These are phyloP conservation scores for Polydesmus complanatus DNA, from an alignment of 2,888 invertebrate genomes.

Conservation along the genomic window DNA sequence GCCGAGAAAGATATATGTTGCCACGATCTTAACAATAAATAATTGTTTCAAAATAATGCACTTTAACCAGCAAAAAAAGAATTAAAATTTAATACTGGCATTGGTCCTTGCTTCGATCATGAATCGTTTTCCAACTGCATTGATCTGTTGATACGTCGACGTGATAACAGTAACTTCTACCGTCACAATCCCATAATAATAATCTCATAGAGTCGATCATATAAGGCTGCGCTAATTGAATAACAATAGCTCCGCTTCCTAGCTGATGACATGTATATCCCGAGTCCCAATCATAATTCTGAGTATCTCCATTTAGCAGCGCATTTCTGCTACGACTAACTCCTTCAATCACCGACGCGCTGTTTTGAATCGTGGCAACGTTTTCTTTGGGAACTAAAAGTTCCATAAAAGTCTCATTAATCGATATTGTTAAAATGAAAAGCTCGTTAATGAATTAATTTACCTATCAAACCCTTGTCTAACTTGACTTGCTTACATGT, in stretches of 20 bases:
- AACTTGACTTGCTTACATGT: conserved; percentile 60
- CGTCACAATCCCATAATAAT: conserved; percentile 94
- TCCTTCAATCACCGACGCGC: conserved; percentile 91
- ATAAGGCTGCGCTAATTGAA: conserved; percentile 93
- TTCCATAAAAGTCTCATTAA: not conserved
- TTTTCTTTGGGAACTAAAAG: conserved; percentile 60
- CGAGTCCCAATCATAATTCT: conserved; percentile 95
- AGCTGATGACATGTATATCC: conserved; percentile 96
- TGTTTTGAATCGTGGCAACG: conserved; percentile 77
- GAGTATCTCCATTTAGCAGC: conserved; percentile 84
- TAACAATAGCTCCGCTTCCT: conserved; percentile 83
- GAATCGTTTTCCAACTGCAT: conserved; percentile 81
- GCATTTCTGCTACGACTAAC: conserved; percentile 86
- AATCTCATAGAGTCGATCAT: conserved; percentile 74
- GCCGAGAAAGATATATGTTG: conserved; percentile 74
- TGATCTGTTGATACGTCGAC: conserved; percentile 87
- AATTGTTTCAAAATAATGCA: not conserved
- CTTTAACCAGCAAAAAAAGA: not conserved
- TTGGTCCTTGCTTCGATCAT: conserved; percentile 68
- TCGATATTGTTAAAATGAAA: no score
- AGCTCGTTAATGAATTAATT: conserved; percentile 21
- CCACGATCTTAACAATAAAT: conserved; percentile 42
- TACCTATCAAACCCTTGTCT: conserved; percentile 41
- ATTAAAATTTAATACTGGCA: conserved; percentile 41
- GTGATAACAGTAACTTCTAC: conserved; percentile 86